Evolutionary conservation across 2,797 vertebrate species (phyloP).

Genomic region (Scolopax bukidnonensis): DNA sequence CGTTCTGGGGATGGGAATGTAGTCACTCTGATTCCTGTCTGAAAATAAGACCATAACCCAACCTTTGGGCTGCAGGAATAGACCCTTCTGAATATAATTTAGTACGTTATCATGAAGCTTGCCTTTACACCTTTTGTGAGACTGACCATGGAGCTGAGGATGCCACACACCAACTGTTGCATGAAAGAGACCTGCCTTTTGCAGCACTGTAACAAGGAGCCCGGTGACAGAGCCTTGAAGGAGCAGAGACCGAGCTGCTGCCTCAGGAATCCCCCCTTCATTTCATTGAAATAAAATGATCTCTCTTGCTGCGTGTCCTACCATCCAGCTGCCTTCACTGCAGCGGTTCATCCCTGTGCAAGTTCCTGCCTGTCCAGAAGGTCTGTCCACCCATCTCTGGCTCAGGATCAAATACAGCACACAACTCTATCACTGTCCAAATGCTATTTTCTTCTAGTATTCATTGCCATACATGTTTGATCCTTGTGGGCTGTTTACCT

Average conservation of each 20-base stretch:
- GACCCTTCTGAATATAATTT: neutral
- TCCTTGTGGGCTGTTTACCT: neutral
- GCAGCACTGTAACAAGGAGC: neutral
- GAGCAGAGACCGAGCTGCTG: neutral
- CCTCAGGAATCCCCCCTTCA: neutral
- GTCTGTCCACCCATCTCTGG: neutral
- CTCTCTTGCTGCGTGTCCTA: neutral
- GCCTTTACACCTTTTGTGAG: neutral
- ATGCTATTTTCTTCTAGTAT: neutral
- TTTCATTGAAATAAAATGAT: neutral
- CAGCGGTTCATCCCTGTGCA: neutral
- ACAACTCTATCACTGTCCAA: neutral
- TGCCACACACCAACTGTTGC: neutral
- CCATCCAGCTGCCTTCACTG: neutral
- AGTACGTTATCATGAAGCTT: neutral
- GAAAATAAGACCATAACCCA: neutral
- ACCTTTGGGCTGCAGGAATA: neutral
- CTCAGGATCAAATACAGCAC: neutral
- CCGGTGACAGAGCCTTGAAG: neutral
- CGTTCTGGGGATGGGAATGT: neutral
- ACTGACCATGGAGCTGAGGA: neutral
- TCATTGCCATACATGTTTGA: fast-evolving
- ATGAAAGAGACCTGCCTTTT: neutral
- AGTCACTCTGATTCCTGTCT: neutral
- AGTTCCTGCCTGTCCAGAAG: neutral